Base-by-base conservation (phyloP, 2,797 vertebrate species). In the Prionace glauca region DNA sequence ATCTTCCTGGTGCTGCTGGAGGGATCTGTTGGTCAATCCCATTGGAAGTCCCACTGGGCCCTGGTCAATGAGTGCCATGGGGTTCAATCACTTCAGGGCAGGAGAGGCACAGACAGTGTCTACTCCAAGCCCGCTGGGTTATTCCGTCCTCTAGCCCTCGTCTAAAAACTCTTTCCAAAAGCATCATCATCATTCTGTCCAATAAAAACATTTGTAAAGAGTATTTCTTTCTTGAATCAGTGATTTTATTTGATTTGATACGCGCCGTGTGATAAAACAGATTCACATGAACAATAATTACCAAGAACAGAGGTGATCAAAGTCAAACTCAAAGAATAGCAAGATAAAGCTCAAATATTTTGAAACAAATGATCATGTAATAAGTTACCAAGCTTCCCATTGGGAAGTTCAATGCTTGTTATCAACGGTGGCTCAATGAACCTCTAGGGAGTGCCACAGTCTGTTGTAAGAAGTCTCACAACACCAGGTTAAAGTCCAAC, bases 161-260 rank as follows among this genome's bases (percentile, higher is more conserved):
- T 11, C 65, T 32, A 88, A 88, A 60, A 11, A 88, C 24, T 16
- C 24, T 16, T 60, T 29, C 29, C 32, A 91, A 92, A 92, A 36
- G 22, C 8, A 45, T 84, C 22, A 24, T 84, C 7, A 10, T 45
- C 8, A 45, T 45, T 81, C 11, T 24, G 62, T 12, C 65, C 65
- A 32, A 11, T 69, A 69, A 41, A 36, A 69, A 92, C 62, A 69
- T 41, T 20, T 41, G 32, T 67, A 20, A 22, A 3, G 50, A 56
- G 62, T 36, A n/a, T 22, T 84, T 84, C 22, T 84, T 84, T 36
- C 90, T 91, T 60, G 11, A 36, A 69, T 10, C 65, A n/a, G 69
- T 41, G n/a, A 92, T 69, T 92, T 92, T 92, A 92, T 92, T 91
- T 16, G 56, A 62, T 90, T 90, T 87, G 45, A 11, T 92, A 92